These are phyloP conservation scores for Ianthella basta DNA, from an alignment of 37 sponge, comb jelly and placozoan genomes.

Conservation along the genomic window DNA sequence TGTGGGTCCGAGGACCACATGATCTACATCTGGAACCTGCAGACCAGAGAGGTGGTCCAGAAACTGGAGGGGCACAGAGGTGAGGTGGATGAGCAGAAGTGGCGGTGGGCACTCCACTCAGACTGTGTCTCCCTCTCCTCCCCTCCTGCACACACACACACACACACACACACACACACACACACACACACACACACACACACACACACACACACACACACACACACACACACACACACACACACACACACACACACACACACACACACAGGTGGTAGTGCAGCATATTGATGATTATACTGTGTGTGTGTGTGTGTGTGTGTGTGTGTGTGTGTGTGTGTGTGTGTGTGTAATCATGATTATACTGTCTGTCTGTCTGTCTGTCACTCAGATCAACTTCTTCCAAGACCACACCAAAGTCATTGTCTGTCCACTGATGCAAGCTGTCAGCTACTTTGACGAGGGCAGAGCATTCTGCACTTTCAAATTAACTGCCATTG, in stretches of 20 bases:
- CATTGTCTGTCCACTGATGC: conserved; percentile 90
- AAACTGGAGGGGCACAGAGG: conserved; percentile 92
- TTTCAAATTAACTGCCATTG: conserved; percentile 63
- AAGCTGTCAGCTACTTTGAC: conserved; percentile 91
- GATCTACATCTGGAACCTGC: conserved; percentile 98
- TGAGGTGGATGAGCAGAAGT: background rate
- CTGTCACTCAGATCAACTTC: conserved; percentile 94
- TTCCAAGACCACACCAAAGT: conserved; percentile 94
- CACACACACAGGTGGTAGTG: too few relatives aligned
- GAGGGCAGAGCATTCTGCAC: conserved; percentile 72
- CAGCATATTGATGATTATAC: too few relatives aligned
- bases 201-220: too few relatives aligned
- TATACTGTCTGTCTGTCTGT: too few relatives aligned
- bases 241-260: too few relatives aligned
- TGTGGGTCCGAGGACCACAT: conserved; percentile 95
- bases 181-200: too few relatives aligned
- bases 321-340: too few relatives aligned
- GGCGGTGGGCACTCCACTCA: background rate
- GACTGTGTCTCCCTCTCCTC: background rate
- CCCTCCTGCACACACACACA: background rate
- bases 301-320: too few relatives aligned
- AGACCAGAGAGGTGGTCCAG: conserved; percentile 97
- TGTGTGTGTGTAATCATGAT: too few relatives aligned
- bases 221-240: too few relatives aligned
- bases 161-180: conserved; percentile 15